Evolutionary conservation across 2,113 vertebrate genomes (phyloP).

Genomic region (Speoplatyrhinus poulsoni): DNA sequence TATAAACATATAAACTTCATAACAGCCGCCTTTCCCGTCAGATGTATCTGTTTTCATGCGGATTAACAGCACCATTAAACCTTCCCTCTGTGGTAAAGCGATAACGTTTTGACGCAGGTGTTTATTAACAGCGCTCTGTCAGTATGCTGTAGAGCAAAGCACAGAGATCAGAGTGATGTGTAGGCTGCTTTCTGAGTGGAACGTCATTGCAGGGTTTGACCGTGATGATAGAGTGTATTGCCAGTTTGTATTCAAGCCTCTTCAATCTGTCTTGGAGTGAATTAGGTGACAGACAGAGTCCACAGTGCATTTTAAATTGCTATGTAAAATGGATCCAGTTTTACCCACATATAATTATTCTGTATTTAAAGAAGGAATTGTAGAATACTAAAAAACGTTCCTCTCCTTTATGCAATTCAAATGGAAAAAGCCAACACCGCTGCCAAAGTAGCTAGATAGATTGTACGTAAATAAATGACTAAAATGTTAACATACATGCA

Average conservation of each 20-base stretch:
- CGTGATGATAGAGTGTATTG: neutral
- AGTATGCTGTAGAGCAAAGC: neutral
- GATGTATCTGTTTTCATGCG: conserved; percentile 43
- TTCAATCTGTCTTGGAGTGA: neutral
- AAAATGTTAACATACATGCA: too few species aligned
- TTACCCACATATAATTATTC: neutral
- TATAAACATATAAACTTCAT: conserved; percentile 4
- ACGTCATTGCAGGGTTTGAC: neutral
- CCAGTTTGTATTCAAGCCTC: neutral
- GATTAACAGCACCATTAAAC: conserved; percentile 19
- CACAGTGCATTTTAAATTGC: neutral
- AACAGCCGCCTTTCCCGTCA: conserved; percentile 2
- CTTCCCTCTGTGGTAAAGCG: conserved; percentile 15
- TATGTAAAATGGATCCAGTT: neutral
- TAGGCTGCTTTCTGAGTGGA: neutral
- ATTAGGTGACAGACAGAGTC: neutral
- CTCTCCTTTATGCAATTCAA: too few species aligned
- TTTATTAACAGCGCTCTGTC: conserved; percentile 22
- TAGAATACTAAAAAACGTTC: too few species aligned
- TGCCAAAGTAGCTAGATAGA: too few species aligned
- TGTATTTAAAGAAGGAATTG: neutral
- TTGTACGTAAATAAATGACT: too few species aligned
- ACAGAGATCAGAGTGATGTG: neutral
- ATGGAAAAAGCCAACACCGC: too few species aligned
- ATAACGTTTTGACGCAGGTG: conserved; percentile 29